Evolutionary conservation across 2,113 vertebrate genomes (phyloP).

Genomic region (Gymnarchus niloticus): DNA sequence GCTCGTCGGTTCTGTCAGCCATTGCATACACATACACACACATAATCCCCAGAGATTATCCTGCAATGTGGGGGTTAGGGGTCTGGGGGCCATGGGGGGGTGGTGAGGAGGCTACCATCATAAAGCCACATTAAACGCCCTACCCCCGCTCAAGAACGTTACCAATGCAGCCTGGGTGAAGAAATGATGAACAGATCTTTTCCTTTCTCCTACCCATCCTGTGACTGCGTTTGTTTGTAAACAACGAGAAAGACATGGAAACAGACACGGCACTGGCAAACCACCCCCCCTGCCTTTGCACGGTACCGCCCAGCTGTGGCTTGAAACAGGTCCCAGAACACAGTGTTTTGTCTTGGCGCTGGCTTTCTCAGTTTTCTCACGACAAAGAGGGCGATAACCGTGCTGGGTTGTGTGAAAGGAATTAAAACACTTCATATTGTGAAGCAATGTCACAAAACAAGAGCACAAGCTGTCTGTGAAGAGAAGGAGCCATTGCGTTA

Average conservation of each 20-base stretch:
- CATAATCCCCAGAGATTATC: neutral
- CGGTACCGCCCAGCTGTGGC: neutral
- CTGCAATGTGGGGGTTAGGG: neutral
- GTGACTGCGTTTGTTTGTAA: constrained; percentile 15
- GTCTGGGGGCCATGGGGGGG: too few species aligned
- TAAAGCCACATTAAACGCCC: neutral
- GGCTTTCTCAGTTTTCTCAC: neutral
- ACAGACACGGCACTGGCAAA: neutral
- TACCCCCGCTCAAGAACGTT: neutral
- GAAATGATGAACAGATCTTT: neutral
- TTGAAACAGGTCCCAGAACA: neutral
- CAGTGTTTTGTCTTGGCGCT: neutral
- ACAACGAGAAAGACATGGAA: neutral
- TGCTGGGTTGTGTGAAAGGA: neutral
- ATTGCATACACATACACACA: neutral
- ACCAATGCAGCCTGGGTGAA: neutral
- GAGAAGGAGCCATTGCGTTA: neutral
- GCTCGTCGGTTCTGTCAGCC: neutral
- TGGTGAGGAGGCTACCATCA: too few species aligned
- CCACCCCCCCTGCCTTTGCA: neutral
- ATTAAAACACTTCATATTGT: neutral
- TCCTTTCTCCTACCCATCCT: neutral
- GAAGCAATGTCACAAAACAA: neutral
- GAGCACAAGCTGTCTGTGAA: too few species aligned
- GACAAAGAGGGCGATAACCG: neutral